Base-by-base conservation (phyloP, 2,113 vertebrate genomes). In the Podocnemis expansa region DNA sequence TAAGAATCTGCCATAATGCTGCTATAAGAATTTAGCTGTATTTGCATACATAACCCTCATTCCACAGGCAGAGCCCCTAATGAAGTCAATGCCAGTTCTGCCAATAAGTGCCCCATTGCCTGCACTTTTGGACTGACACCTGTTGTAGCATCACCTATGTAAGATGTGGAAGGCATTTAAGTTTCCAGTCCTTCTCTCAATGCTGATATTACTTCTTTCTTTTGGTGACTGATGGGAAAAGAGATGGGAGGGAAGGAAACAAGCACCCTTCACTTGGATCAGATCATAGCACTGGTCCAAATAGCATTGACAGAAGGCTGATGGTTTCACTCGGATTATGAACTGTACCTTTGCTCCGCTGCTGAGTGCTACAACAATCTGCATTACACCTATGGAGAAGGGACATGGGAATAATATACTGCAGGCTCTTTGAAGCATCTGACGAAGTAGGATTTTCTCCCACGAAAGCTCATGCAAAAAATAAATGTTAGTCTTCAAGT, bases 121-220 rank as follows among this genome's bases (percentile, higher is more conserved):
- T 22, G 19, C 63, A 70, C 19, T 6, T 1, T 10, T 1, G 25
- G 84, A 11, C 3, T 3, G 7, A 19, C 12, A 52, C 6, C 16
- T n/a, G 8, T 27, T 13, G 3, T 1, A 89, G n/a, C 11, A 60
- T 17, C 54, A 31, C n/a, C 67, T 38, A 84, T 5, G 60, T 27
- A 10, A 6, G 0, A 34, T 45, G 49, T 73, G 10, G 11, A 14
- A 0, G 43, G 52, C 41, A 47, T 9, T 67, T 67, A n/a, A 67
- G 34, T 29, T 52, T 52, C 51, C 56, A n/a, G n/a, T 16, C 22
- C 4, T 5, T 76, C 73, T 45, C 41, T 76, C 41, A 76, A 27
- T 11, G 45, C 27, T 27, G 43, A 25, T 43, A 27, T 76, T 45
- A 4, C 16, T 27, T 70, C 31, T 38, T n/a, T 27, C 22, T 55